Evolutionary conservation across 2,113 vertebrate species (phyloP).

Genomic region (Phaetusa simplex): DNA sequence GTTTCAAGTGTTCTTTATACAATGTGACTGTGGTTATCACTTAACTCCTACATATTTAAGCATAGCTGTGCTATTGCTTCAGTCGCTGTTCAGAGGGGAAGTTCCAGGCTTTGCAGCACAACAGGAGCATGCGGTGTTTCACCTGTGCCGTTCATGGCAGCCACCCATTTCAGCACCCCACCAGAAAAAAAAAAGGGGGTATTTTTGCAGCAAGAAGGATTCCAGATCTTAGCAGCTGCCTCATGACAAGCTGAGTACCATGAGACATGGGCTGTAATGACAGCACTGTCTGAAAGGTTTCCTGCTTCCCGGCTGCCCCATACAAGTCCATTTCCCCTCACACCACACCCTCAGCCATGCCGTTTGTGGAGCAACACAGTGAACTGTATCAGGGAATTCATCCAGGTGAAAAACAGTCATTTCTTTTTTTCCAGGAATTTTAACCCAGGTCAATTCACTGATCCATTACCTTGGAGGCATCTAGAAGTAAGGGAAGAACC

Average conservation of each 20-base stretch:
- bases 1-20: background rate
- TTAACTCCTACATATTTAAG: background rate
- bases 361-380: background rate
- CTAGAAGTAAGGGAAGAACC: background rate
- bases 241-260: background rate
- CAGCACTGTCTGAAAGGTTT: background rate
- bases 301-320: background rate
- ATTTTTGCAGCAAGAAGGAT: background rate
- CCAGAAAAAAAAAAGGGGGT: background rate
- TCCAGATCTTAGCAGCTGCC: background rate
- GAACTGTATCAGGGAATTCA: background rate
- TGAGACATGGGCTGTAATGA: background rate
- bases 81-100: background rate
- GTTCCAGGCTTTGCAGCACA: background rate
- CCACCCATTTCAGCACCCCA: background rate
- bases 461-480: background rate
- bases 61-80: background rate
- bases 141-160: background rate
- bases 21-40: background rate
- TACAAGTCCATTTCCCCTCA: background rate
- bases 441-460: background rate
- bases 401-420: background rate
- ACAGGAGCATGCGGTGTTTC: background rate
- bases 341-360: background rate
- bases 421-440: background rate